phyloP scores from a whole-genome alignment of 2,888 invertebrate genomes.

The Apeira syringaria region DNA sequence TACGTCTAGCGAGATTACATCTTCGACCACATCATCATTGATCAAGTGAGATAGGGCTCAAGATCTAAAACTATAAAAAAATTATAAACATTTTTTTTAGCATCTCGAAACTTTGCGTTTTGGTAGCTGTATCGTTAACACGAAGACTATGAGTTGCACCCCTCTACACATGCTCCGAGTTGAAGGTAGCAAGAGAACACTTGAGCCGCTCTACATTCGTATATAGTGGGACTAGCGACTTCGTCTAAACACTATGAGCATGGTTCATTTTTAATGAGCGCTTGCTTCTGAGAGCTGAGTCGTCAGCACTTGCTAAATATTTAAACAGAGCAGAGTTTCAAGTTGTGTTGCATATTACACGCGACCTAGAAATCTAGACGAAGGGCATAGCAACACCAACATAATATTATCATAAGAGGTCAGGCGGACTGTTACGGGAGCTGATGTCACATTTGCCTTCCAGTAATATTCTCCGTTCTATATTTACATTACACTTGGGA shows the following conservation, averaged over 20 bases:
- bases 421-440: constrained; percentile 44
- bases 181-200: constrained; percentile 41
- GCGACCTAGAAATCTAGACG: constrained; percentile 34
- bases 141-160: too few relatives aligned
- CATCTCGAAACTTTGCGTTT: too few relatives aligned
- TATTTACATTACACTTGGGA: constrained; percentile 68
- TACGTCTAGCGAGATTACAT: too few relatives aligned
- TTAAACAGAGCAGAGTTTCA: constrained; percentile 18
- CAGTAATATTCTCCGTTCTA: constrained; percentile 66
- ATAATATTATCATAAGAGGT: constrained; percentile 28
- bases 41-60: too few relatives aligned
- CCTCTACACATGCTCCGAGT: constrained; percentile 21
- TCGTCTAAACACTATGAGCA: constrained; percentile 44
- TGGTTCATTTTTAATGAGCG: constrained; percentile 60
- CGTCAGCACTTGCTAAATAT: constrained; percentile 30
- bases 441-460: constrained; percentile 59
- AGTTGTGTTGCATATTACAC: constrained; percentile 23
- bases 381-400: constrained; percentile 28
- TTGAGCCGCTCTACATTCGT: constrained; percentile 54
- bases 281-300: constrained; percentile 28
- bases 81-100: too few relatives aligned
- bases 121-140: too few relatives aligned
- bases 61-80: too few relatives aligned
- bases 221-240: constrained; percentile 26
- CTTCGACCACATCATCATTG: too few relatives aligned